Conservation (phyloP, 2,888 invertebrate species). For the Allygus modestus region DNA sequence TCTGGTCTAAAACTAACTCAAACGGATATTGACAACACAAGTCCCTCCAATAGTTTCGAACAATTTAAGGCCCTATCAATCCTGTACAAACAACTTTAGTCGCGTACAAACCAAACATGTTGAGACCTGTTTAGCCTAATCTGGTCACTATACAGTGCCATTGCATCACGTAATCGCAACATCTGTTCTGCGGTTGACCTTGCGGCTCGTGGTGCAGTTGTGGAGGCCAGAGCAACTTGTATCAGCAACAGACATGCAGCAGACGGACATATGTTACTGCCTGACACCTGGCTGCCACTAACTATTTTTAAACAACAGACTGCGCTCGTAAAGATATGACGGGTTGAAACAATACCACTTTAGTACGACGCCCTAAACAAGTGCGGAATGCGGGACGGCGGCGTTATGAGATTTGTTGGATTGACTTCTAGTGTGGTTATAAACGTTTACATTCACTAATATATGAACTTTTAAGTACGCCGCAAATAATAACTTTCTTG, state of each 20-base stretch:
- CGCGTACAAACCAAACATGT: too few species aligned
- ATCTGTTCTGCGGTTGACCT: constrained; percentile 17
- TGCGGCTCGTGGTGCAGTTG: background rate
- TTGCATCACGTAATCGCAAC: background rate
- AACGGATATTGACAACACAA: too few species aligned
- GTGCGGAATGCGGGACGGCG: background rate
- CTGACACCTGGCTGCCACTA: constrained; percentile 33
- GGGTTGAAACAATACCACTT: constrained; percentile 2
- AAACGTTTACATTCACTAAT: too few species aligned
- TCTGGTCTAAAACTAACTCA: too few species aligned
- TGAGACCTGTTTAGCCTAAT: background rate
- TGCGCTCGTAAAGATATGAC: constrained; percentile 1
- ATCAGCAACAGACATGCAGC: too few species aligned
- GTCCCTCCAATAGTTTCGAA: too few species aligned
- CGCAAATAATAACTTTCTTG: too few species aligned
- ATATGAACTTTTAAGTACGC: too few species aligned
- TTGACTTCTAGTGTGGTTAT: too few species aligned
- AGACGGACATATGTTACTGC: background rate
- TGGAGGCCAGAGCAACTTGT: background rate
- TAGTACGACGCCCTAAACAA: background rate
- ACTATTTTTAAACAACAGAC: constrained; percentile 7
- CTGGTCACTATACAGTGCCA: background rate
- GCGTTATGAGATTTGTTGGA: background rate
- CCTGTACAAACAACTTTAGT: too few species aligned
- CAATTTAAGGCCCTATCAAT: too few species aligned